Base-by-base conservation (phyloP, 2,888 invertebrate genomes). In the Mylabris sibirica region DNA sequence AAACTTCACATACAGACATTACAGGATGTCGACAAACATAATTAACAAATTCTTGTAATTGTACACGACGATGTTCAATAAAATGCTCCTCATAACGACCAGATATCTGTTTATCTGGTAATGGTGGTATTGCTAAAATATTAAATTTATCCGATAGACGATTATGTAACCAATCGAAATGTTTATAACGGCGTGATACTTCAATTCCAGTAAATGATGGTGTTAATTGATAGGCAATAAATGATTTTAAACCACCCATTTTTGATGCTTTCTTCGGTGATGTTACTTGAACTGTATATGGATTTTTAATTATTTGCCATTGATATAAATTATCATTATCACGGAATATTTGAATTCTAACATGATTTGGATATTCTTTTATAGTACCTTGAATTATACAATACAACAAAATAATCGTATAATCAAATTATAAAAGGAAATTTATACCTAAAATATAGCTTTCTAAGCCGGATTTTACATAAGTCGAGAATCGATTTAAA, bases 121-220 rank as follows among this genome's bases (percentile, higher is more conserved):
- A 85, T 1, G 99, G 98, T 67, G 99, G 99, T 78, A 99, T 94
- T 2, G 98, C 96, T 79, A 99, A 93, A 65, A 98, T 89, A 75
- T 95, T 92, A 84, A 96, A 99, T 85, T 99, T 99, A 76, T 95
- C 96, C 78, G 93, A 92, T 73, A 99, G 87, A 76, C 98, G 90
- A 82, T 96, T 96, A 85, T 98, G 98, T 65, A 99, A 86, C 99
- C 99, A 99, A 87, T 99, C 99, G 85, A 99, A 99, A 85, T 99
- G 99, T 85, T 99, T 99, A 86, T 98, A 99, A 76, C 99, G 89
- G 74, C 99, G 89, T 44, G 94, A 95, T 34, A 96, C 98, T 87
- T 96, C 95, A 77, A 96, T 93, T 81, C 94, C 94, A 82, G 94
- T 97, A 83, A 96, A 96, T 85, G 97, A 95, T 3, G 98, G 98